Conservation (phyloP, 2,888 invertebrate species). For the Pandemis corylana region DNA sequence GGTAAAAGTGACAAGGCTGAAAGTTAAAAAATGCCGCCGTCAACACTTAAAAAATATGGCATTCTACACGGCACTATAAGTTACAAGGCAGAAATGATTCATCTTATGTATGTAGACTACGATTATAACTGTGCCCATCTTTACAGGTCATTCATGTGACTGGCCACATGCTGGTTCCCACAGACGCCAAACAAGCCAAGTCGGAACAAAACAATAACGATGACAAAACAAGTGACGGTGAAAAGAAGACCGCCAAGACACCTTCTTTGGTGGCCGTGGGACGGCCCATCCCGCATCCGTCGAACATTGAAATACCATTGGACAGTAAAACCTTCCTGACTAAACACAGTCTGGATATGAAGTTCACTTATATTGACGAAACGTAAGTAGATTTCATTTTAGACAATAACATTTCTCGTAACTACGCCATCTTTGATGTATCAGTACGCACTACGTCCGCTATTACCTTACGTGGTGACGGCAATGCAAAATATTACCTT, state of each 20-base stretch:
- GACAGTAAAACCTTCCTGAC: conserved; percentile 96
- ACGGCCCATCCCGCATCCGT: conserved; percentile 94
- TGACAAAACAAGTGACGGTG: conserved; percentile 59
- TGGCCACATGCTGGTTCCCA: conserved; percentile 89
- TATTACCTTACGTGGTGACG: background rate
- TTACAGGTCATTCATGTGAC: conserved; percentile 94
- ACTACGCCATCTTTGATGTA: conserved; percentile 13
- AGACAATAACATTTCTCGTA: background rate
- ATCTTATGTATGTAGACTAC: background rate
- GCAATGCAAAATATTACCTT: conserved; percentile 32
- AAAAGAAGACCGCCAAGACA: conserved; percentile 58
- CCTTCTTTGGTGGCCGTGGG: conserved; percentile 90
- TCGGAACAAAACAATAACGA: conserved; percentile 49
- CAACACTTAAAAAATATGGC: too few relatives aligned
- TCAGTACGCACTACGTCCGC: background rate
- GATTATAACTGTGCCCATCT: background rate
- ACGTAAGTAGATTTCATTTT: conserved; percentile 87
- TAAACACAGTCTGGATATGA: conserved; percentile 97
- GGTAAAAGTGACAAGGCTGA: too few relatives aligned
- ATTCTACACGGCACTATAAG: too few relatives aligned
- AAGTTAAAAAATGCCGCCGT: too few relatives aligned
- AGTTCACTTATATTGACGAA: conserved; percentile 97
- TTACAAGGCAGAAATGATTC: too few relatives aligned
- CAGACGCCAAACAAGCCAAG: conserved; percentile 53
- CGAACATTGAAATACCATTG: conserved; percentile 95